Evolutionary conservation across 1,140 invertebrate genomes (phyloP), one percentile per base, ranked within the genome.

Genomic region (Holcopasites calliopsidis): DNA sequence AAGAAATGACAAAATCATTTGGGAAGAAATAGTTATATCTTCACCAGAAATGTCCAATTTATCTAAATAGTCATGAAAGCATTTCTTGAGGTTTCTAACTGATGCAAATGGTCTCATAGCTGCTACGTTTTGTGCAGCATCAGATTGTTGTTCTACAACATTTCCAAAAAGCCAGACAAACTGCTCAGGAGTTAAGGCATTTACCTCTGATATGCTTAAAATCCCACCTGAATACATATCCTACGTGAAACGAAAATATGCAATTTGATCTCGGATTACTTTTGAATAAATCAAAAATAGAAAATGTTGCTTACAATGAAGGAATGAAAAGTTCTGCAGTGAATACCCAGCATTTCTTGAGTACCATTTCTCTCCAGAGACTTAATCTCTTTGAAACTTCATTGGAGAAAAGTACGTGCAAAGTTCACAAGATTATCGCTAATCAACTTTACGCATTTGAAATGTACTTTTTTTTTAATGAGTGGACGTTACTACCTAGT

Each of bases 371-470:
- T 68, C 55, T 13, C 3, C 28, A 21, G 0, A 54, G 5, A 11
- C 18, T 1, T n/a, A 55, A 68, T 16, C 4, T 26, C 35, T 18
- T 60, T n/a, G 18, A n/a, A 23, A 31, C 18, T 35, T 28, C 8
- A 40, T 38, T 11, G 18, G 40, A n/a, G 16, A 21, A n/a, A 40
- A 42, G 8, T 3, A 31, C 31, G 18, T 4, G 16, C 33, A 62
- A 40, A 72, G 70, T 49, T 62, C 70, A 62, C 4, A 31, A 64
- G 26, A 73, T 65, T 33, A 62, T 52, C 58, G 18, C 0, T 33
- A 70, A 70, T 35, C 40, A 26, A 57, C 31, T 31, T 47, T 21
- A n/a, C 0, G 28, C 2, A 16, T 47, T 35, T 57, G 33, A 23
- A 68, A 21, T 2, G 11, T 50, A 31, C n/a, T 16, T 33, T 31